These are phyloP conservation scores for Holacanthella duospinosa DNA, from an alignment of 2,888 invertebrate species.

Conservation along the genomic window DNA sequence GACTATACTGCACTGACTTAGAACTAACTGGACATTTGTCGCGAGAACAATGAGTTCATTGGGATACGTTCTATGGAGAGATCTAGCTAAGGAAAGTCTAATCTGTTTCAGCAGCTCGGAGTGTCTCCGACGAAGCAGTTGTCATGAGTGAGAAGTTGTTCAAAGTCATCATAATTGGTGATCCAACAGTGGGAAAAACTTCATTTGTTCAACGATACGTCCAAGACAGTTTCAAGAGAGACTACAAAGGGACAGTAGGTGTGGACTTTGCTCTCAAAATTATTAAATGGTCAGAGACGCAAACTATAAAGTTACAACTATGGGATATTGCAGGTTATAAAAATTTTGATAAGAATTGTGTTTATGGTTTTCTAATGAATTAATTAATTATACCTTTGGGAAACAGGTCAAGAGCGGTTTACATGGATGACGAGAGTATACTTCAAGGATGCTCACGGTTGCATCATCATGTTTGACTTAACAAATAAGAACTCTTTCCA, in stretches of 20 bases:
- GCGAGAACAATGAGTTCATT: too few relatives aligned
- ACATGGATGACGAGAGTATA: conserved; percentile 53
- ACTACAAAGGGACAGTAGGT: conserved; percentile 50
- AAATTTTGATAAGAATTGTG: conserved; percentile 3
- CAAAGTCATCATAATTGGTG: conserved; percentile 46
- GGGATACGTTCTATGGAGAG: too few relatives aligned
- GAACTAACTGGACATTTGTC: too few relatives aligned
- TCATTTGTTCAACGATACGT: conserved; percentile 50
- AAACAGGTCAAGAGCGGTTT: conserved; percentile 50
- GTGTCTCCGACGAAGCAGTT: background rate
- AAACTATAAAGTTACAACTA: conserved; percentile 48
- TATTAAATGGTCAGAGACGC: conserved; percentile 47
- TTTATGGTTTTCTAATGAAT: conserved; percentile 41
- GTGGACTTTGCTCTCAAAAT: conserved; percentile 53
- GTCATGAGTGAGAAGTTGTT: conserved; percentile 42
- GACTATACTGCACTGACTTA: too few relatives aligned
- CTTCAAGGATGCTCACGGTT: conserved; percentile 50
- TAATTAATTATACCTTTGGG: conserved; percentile 15
- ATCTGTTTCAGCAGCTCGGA: too few relatives aligned
- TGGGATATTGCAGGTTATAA: conserved; percentile 50
- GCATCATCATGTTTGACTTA: conserved; percentile 49
- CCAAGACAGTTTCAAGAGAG: conserved; percentile 45
- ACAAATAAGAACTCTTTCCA: conserved; percentile 49
- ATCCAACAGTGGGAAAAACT: conserved; percentile 48
- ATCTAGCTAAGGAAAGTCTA: too few relatives aligned